Evolutionary conservation across 1,140 invertebrate species (phyloP), one percentile per base, ranked within the genome.

Genomic region (Philotrypesis tridentata): DNA sequence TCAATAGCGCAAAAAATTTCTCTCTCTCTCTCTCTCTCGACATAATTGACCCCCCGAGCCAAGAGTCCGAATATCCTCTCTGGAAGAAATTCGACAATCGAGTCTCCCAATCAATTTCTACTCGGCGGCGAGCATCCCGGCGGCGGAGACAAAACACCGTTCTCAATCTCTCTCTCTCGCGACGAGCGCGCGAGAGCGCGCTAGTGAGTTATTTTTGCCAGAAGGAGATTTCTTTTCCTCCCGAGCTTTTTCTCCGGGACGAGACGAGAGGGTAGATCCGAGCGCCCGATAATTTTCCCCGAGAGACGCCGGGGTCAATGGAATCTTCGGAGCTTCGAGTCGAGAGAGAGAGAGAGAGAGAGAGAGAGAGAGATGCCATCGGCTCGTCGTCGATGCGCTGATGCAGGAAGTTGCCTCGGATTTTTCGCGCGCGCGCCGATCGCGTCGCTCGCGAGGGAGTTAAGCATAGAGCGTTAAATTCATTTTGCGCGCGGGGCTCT

Each of bases 111-210:
- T 71, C 68, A 43, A 70, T 70, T 70, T 55, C 7, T 55, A 55
- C 17, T 17, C 2, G 17, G 48, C 48, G 67, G 31, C 43, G 40
- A 71, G 68, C 3, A 9, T 37, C 33, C 33, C 33, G 9, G 33
- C 68, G 68, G n/a, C n/a, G n/a, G n/a, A 61, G 72, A 75, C 72
- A 75, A 75, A 75, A 75, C 72, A 75, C 71, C 27, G 27, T 75
- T 60, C 48, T 76, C 74, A 76, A 63, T 61, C 55, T 63, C 29
- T 3, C 7, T 61, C n/a, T n/a, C n/a, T n/a, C n/a, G n/a, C n/a
- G n/a, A n/a, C n/a, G n/a, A n/a, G n/a, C n/a, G n/a, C n/a, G n/a
- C n/a, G n/a, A n/a, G n/a, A n/a, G n/a, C n/a, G n/a, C 48, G 9
- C 37, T 8, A 55, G 61, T 25, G 29, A 31, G 43, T 75, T 75